These are phyloP conservation scores for Drosophila arizonae DNA, from an alignment of 1,140 invertebrate species.

Conservation along the genomic window DNA sequence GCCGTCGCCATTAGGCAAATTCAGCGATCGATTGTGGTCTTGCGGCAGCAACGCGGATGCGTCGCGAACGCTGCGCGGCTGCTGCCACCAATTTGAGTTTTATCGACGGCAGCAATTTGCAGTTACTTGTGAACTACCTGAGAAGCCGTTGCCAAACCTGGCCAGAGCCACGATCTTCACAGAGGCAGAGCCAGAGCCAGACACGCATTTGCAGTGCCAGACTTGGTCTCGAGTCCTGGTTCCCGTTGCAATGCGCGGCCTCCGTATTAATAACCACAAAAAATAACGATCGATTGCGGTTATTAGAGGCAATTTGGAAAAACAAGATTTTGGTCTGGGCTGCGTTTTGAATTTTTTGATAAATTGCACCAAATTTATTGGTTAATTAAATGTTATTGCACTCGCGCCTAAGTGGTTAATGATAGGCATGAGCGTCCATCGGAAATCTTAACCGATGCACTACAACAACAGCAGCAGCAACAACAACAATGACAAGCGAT, in stretches of 20 bases:
- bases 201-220: conserved; percentile 38
- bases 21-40: conserved; percentile 72
- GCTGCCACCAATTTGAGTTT: conserved; percentile 73
- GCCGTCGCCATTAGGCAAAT: conserved; percentile 80
- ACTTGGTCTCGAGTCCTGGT: conserved; percentile 32
- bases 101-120: conserved; percentile 81
- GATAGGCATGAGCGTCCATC: conserved; percentile 49
- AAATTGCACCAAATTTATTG: conserved; percentile 78
- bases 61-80: conserved; percentile 58
- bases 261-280: conserved; percentile 80
- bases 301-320: conserved; percentile 78
- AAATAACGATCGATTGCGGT: conserved; percentile 82
- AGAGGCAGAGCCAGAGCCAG: conserved; percentile 20
- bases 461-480: too few relatives aligned
- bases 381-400: conserved; percentile 81
- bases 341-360: conserved; percentile 54
- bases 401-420: conserved; percentile 77
- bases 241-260: conserved; percentile 31
- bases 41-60: conserved; percentile 42
- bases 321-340: conserved; percentile 63
- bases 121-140: conserved; percentile 83
- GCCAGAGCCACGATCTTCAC: conserved; percentile 11
- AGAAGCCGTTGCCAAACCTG: conserved; percentile 67
- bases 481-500: too few relatives aligned
- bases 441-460: conserved; percentile 10